Conservation (phyloP, 2,888 invertebrate species). For the Glyphotaelius pellucidus region DNA sequence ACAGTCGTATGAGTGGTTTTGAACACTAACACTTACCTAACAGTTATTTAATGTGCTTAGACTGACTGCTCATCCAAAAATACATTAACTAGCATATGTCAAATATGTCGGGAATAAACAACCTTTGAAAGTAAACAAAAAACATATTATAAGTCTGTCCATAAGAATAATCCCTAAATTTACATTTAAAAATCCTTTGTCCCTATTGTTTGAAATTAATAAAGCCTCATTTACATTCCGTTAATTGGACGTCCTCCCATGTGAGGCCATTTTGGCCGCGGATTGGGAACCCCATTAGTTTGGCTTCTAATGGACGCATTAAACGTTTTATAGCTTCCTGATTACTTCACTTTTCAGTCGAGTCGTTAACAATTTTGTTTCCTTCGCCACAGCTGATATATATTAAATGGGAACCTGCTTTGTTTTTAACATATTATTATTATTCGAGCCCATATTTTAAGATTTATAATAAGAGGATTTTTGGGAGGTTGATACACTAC, state of each 20-base stretch:
- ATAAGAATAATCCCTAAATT: background rate
- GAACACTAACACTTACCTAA: no score
- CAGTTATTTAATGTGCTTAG: no score
- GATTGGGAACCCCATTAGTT: constrained; percentile 43
- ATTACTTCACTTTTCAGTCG: constrained; percentile 43
- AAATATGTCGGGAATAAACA: background rate
- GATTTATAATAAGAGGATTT: background rate
- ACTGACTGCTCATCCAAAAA: no score
- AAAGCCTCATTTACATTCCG: constrained; percentile 24
- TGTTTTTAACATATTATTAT: background rate
- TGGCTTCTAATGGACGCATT: constrained; percentile 47
- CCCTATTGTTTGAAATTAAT: constrained; percentile 35
- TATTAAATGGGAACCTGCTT: background rate
- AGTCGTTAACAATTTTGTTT: constrained; percentile 19
- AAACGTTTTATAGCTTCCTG: constrained; percentile 56
- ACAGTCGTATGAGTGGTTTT: background rate
- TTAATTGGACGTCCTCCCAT: constrained; percentile 21
- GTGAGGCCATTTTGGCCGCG: constrained; percentile 31
- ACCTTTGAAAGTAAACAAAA: background rate
- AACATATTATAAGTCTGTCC: background rate
- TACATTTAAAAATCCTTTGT: constrained; percentile 1
- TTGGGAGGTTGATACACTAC: background rate
- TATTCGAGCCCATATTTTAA: background rate
- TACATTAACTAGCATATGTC: background rate
- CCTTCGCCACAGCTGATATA: background rate